Percentiles rank a stretch among this genome's conserved stretches.
phyloP scores from a whole-genome alignment of 2,113 vertebrate genomes.

The Poicephalus meyeri region DNA sequence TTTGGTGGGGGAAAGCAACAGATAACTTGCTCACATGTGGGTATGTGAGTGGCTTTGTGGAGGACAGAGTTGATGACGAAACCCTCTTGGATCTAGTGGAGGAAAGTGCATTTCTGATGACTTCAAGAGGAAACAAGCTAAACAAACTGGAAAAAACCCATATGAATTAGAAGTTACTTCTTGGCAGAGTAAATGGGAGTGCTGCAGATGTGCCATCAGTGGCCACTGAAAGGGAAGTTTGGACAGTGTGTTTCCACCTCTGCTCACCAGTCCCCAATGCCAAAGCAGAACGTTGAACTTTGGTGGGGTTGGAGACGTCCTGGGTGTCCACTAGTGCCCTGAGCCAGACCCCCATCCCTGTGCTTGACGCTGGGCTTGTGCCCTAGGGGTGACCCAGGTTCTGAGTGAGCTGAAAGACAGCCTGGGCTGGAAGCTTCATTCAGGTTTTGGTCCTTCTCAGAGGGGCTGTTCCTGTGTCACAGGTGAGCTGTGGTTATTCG shows the following conservation, averaged over 20 bases:
- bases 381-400: background rate
- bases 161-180: background rate
- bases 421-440: background rate
- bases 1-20: background rate
- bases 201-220: background rate
- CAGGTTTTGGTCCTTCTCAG: background rate
- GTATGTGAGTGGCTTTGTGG: background rate
- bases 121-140: background rate
- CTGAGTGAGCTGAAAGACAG: background rate
- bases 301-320: background rate
- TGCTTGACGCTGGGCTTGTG: background rate
- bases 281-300: background rate
- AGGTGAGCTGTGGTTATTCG: background rate
- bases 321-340: background rate
- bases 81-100: background rate
- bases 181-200: background rate
- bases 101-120: background rate
- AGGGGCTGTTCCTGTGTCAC: background rate
- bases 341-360: background rate
- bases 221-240: background rate
- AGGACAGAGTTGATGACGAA: background rate
- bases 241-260: background rate
- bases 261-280: background rate
- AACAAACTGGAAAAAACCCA: background rate
- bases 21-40: background rate